Percentiles rank a stretch among this genome's conserved stretches.
Conservation (phyloP, 2,888 invertebrate genomes). For the Crossocerus cetratus region DNA sequence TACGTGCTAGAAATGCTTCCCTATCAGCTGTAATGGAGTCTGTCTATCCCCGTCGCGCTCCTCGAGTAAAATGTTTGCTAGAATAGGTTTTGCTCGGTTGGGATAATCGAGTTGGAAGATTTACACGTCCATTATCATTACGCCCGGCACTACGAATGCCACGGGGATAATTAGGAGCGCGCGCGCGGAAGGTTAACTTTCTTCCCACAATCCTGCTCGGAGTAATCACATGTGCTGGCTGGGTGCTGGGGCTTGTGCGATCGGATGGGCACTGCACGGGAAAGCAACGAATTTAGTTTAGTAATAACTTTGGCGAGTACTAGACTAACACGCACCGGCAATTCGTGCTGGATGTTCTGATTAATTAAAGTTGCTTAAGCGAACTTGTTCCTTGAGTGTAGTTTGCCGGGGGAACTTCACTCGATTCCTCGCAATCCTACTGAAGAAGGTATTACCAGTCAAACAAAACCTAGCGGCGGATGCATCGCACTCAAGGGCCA, state of each 20-base stretch:
- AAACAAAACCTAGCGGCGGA: too few species aligned
- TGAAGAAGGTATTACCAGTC: too few species aligned
- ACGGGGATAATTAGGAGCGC: too few species aligned
- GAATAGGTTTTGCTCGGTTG: too few species aligned
- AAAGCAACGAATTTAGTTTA: slow-evolving; percentile 42
- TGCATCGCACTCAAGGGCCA: too few species aligned
- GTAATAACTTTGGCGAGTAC: slow-evolving; percentile 44
- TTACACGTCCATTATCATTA: slow-evolving; percentile 21
- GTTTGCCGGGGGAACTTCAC: too few species aligned
- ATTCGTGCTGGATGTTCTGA: slow-evolving; percentile 39
- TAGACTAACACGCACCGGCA: slow-evolving; percentile 38
- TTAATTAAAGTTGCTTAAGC: slow-evolving; percentile 32
- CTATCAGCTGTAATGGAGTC: too few species aligned
- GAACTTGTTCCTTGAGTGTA: not conserved
- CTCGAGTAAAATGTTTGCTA: too few species aligned
- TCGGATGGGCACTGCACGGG: not conserved
- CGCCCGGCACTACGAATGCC: slow-evolving; percentile 14
- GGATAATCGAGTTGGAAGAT: slow-evolving; percentile 30
- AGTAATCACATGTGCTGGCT: too few species aligned
- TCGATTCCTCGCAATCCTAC: too few species aligned
- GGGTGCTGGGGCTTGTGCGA: not conserved
- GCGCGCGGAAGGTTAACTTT: not conserved
- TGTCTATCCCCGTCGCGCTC: too few species aligned
- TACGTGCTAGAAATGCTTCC: too few species aligned
- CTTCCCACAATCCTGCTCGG: not conserved